These are phyloP conservation scores for Melipona quadrifasciata DNA, from an alignment of 1,140 invertebrate species.

Conservation along the genomic window DNA sequence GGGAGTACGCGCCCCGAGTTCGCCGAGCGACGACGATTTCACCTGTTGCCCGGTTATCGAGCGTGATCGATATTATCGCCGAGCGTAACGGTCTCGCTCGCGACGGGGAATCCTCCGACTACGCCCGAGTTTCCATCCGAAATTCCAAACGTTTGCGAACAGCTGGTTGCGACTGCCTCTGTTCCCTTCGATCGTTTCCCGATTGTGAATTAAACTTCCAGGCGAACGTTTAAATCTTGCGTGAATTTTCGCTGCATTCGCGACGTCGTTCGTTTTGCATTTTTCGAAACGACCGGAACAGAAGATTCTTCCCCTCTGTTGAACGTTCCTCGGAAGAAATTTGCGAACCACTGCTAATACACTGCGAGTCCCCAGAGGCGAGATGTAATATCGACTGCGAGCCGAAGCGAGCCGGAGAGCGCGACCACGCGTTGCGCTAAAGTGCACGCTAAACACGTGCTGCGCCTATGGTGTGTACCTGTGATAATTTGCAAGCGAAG, in stretches of 20 bases:
- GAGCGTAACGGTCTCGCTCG: conserved; percentile 40
- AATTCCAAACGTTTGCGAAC: neutral
- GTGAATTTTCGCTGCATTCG: too few species aligned
- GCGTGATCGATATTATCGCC: conserved; percentile 44
- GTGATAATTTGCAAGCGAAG: conserved; percentile 59
- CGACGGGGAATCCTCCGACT: conserved; percentile 2
- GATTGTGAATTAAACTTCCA: neutral
- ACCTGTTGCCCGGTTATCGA: conserved; percentile 40
- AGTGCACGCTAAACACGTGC: conserved; percentile 41
- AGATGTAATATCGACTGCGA: conserved; percentile 58
- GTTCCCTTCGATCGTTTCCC: neutral
- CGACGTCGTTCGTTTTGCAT: too few species aligned
- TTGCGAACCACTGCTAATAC: conserved; percentile 63
- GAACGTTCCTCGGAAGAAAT: neutral
- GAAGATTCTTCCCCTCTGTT: too few species aligned
- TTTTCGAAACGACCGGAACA: too few species aligned
- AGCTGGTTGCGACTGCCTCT: neutral
- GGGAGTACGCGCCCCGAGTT: conserved; percentile 10
- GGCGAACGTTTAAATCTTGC: too few species aligned
- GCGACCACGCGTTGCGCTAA: conserved; percentile 34
- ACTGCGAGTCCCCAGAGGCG: conserved; percentile 53
- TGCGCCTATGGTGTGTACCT: conserved; percentile 46
- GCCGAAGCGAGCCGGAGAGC: conserved; percentile 9
- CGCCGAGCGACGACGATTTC: conserved; percentile 32
- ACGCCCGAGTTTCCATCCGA: neutral